A percentile compares a stretch with the other conserved stretches of the same genome.
Evolutionary conservation across 2,797 vertebrate species (phyloP).

Genomic region (Sandelia bainsii): DNA sequence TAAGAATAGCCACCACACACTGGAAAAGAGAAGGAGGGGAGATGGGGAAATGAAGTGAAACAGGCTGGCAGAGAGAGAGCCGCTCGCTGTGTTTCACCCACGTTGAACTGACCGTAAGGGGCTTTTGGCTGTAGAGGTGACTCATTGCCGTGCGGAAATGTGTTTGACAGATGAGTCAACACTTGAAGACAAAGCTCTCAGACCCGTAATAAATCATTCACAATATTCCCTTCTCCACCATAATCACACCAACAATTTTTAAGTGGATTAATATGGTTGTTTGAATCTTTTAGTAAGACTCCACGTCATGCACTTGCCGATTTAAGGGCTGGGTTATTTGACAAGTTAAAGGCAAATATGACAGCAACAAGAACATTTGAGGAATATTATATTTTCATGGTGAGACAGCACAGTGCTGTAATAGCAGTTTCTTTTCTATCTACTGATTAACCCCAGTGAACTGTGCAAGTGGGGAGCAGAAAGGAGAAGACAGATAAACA

Average conservation of each 20-base stretch:
- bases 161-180: conserved; percentile 68
- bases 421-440: conserved; percentile 32
- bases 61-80: conserved; percentile 14
- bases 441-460: conserved; percentile 22
- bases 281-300: conserved; percentile 54
- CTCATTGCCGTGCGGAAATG: conserved; percentile 19
- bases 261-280: conserved; percentile 53
- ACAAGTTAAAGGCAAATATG: conserved; percentile 47
- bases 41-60: conserved; percentile 6
- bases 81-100: conserved; percentile 3
- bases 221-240: conserved; percentile 31
- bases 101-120: conserved; percentile 48
- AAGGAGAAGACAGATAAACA: conserved; percentile 65
- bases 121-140: conserved; percentile 28
- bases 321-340: conserved; percentile 37
- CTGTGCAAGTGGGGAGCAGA: conserved; percentile 23
- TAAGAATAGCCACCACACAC: conserved; percentile 37
- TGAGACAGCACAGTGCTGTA: conserved; percentile 19
- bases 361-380: conserved; percentile 43
- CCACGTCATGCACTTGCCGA: background rate
- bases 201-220: conserved; percentile 48
- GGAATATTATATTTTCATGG: conserved; percentile 17
- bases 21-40: conserved; percentile 9
- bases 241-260: conserved; percentile 35
- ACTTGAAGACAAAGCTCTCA: conserved; percentile 45